Base-by-base conservation (phyloP, 2,797 vertebrate species). In the Sebastes taczanowskii region DNA sequence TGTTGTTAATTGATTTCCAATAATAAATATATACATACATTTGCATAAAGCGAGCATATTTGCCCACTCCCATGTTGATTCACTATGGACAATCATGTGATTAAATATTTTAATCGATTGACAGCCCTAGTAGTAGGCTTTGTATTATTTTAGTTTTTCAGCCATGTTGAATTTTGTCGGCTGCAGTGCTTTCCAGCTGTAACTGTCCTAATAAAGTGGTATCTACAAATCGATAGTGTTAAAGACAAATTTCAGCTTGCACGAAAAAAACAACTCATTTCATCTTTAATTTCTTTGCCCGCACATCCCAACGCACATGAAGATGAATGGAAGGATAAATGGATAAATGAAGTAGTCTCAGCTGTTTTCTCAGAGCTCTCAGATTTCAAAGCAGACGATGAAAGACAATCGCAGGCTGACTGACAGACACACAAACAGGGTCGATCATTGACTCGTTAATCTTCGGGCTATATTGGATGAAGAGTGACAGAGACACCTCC, bases 391-490 rank as follows among this genome's bases (percentile, higher is more conserved):
- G 62, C 14, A 29, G 20, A 32, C 10, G 62, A 60, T 74, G 66
- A 83, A 55, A 82, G 64, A 59, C 16, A 78, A 65, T 49, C 5
- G 29, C 23, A 11, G 64, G 53, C 35, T 59, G 84, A 74, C 38
- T 22, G 78, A 81, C 77, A 66, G 68, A 81, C 62, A 42, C 56
- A 81, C 56, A 74, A 79, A 79, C 62, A 4, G 27, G 82, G 56
- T 89, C 71, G 63, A 90, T 87, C 74, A 73, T 77, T 66, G 74
- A 70, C 73, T 76, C 34, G 27, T 90, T 86, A 86, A 92, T 91
- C 90, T 86, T 74, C 38, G 2, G 29, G 42, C 78, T 79, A 80
- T 74, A 85, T 81, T 80, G 85, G 91, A 89, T 82, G 77, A 88
- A 67, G 77, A 91, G 72, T 79, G 88, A 90, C 82, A 69, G 79